phyloP scores from a whole-genome alignment of 2,888 invertebrate genomes.

The Hyposoter dolosus region DNA sequence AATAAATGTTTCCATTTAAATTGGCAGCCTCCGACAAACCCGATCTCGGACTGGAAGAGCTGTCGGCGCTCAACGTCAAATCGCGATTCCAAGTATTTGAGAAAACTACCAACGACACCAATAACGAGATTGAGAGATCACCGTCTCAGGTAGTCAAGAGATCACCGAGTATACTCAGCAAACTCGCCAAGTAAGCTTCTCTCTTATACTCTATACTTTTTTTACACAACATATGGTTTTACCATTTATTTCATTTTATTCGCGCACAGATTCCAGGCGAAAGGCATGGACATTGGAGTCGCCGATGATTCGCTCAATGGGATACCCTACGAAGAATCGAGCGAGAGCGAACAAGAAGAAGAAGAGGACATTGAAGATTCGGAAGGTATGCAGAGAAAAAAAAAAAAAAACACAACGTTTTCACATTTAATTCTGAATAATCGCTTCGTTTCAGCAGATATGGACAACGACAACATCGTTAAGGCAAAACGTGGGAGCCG shows the following conservation, averaged over 20 bases:
- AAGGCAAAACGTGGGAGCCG: constrained; percentile 87
- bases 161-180: constrained; percentile 92
- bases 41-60: constrained; percentile 93
- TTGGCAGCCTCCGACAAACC: constrained; percentile 93
- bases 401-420: too few species aligned
- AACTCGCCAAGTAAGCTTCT: constrained; percentile 90
- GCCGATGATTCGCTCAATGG: constrained; percentile 92
- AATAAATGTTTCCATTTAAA: constrained; percentile 35
- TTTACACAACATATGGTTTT: too few species aligned
- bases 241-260: too few species aligned
- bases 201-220: too few species aligned
- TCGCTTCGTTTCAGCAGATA: constrained; percentile 81
- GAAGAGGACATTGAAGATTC: constrained; percentile 86
- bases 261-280: constrained; percentile 89
- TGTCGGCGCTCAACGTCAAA: constrained; percentile 93
- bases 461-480: constrained; percentile 88
- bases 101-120: constrained; percentile 85
- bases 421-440: too few species aligned
- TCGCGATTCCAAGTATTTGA: constrained; percentile 95
- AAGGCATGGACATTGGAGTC: constrained; percentile 93
- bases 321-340: constrained; percentile 90
- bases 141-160: constrained; percentile 87
- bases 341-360: constrained; percentile 88
- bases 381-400: too few species aligned
- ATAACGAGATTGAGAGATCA: constrained; percentile 85